These are phyloP conservation scores for Dorcus hopei DNA, from an alignment of 2,888 invertebrate species.

Conservation along the genomic window DNA sequence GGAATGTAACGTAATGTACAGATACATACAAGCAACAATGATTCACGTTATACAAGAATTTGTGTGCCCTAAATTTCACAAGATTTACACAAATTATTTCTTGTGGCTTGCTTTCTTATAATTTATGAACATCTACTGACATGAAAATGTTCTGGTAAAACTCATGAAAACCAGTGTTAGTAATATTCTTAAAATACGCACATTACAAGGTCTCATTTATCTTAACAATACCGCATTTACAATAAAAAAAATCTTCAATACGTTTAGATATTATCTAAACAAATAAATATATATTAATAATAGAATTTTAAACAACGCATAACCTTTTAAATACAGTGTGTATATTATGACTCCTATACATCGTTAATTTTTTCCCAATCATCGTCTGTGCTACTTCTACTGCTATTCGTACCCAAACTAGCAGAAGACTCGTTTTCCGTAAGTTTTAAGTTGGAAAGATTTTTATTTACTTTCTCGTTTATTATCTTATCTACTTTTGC, in stretches of 20 bases:
- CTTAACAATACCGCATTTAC: neutral
- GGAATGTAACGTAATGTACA: too few species aligned
- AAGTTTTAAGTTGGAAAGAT: slow-evolving; percentile 17
- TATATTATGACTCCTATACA: slow-evolving; percentile 32
- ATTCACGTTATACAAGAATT: too few species aligned
- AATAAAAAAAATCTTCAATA: slow-evolving; percentile 7
- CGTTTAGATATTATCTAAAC: neutral
- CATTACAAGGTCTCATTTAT: neutral
- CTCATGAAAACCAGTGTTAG: too few species aligned
- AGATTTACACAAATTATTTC: too few species aligned
- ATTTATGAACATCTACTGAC: too few species aligned
- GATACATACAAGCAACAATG: too few species aligned
- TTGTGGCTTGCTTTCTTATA: too few species aligned
- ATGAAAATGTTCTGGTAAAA: too few species aligned
- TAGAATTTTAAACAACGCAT: neutral
- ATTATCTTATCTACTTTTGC: slow-evolving; percentile 14
- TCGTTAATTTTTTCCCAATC: slow-evolving; percentile 51
- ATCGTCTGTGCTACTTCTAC: slow-evolving; percentile 46
- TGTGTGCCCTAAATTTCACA: too few species aligned
- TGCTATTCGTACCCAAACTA: slow-evolving; percentile 39
- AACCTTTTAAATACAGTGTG: slow-evolving; percentile 5
- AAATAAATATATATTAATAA: slow-evolving; percentile 3
- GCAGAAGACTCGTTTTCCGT: slow-evolving; percentile 35
- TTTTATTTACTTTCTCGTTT: slow-evolving; percentile 6
- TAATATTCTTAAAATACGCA: neutral